Conservation (phyloP, 2,113 vertebrate species). For the Macrotis lagotis region DNA sequence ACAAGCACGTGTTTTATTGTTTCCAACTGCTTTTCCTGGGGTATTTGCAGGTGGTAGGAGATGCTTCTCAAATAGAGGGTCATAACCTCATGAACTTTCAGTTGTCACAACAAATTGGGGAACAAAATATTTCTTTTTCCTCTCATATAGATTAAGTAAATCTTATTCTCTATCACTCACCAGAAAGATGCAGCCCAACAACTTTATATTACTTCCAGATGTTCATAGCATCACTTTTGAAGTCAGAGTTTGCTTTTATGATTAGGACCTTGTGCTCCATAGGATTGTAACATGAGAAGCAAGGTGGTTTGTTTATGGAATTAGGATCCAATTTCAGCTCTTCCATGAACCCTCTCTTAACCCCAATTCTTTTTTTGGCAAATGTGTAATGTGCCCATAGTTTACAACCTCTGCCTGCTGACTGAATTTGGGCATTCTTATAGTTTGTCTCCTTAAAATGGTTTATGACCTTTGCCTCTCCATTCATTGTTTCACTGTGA, state of each 20-base stretch:
- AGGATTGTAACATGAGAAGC: conserved; percentile 40
- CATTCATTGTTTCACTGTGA: conserved; percentile 32
- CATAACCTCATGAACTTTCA: conserved; percentile 89
- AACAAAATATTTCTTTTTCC: conserved; percentile 82
- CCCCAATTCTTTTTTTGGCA: background rate
- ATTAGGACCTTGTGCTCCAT: conserved; percentile 54
- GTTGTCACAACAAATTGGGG: conserved; percentile 92
- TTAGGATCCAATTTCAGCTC: conserved; percentile 11
- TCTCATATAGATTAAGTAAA: conserved; percentile 85
- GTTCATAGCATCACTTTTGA: conserved; percentile 78
- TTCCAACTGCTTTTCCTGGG: conserved; percentile 88
- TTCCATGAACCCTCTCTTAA: background rate
- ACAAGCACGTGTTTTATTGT: conserved; percentile 94
- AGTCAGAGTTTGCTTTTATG: conserved; percentile 64
- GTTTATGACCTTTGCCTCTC: conserved; percentile 56
- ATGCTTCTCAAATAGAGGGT: conserved; percentile 86
- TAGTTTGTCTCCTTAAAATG: conserved; percentile 26
- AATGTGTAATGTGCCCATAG: background rate
- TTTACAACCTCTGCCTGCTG: conserved; percentile 55
- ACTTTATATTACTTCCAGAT: conserved; percentile 82
- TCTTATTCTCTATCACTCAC: conserved; percentile 83
- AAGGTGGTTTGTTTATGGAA: background rate
- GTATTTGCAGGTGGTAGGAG: conserved; percentile 87
- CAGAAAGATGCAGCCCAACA: conserved; percentile 78
- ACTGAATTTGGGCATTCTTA: conserved; percentile 9